Evolutionary conservation across 92 coral and sea anemone species (phyloP).

Genomic region (Scolanthus callimorphus): DNA sequence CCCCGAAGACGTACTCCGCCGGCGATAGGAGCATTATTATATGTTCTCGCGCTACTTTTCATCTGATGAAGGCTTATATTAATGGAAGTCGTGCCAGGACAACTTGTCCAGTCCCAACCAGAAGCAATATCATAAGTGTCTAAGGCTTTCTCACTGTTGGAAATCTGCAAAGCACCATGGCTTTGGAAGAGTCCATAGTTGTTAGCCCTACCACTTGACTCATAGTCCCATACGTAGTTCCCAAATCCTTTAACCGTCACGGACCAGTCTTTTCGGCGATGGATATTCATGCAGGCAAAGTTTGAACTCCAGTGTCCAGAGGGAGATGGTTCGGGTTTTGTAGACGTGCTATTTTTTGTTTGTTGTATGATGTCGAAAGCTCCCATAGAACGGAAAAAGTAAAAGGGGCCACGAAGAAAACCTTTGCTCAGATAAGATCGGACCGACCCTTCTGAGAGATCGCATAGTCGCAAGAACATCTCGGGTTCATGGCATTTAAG

Average conservation of each 20-base stretch:
- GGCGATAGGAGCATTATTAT: no score
- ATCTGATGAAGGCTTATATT: constrained; percentile 4
- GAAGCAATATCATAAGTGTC: constrained; percentile 20
- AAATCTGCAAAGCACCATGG: no score
- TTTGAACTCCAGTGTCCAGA: constrained; percentile 44
- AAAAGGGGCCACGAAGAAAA: no score
- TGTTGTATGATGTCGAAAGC: background rate
- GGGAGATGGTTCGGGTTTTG: constrained; percentile 19
- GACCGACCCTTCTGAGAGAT: constrained; percentile 4
- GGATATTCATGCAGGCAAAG: constrained; percentile 32
- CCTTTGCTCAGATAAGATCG: constrained; percentile 1
- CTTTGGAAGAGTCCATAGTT: constrained; percentile 31
- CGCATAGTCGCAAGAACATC: constrained; percentile 20
- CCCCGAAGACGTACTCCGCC: no score
- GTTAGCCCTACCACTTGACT: no score
- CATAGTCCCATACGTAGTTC: constrained; percentile 41
- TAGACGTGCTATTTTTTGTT: background rate
- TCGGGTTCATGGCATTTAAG: constrained; percentile 11
- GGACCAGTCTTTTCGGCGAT: constrained; percentile 51
- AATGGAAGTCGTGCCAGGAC: constrained; percentile 46
- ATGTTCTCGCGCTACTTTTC: no score
- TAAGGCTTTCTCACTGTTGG: constrained; percentile 38
- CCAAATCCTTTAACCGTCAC: constrained; percentile 45
- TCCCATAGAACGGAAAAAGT: background rate
- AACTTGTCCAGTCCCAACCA: constrained; percentile 56